Evolutionary conservation across 2,797 vertebrate species (phyloP), one percentile per base, ranked within the genome.

Genomic region (Antennarius maculatus): DNA sequence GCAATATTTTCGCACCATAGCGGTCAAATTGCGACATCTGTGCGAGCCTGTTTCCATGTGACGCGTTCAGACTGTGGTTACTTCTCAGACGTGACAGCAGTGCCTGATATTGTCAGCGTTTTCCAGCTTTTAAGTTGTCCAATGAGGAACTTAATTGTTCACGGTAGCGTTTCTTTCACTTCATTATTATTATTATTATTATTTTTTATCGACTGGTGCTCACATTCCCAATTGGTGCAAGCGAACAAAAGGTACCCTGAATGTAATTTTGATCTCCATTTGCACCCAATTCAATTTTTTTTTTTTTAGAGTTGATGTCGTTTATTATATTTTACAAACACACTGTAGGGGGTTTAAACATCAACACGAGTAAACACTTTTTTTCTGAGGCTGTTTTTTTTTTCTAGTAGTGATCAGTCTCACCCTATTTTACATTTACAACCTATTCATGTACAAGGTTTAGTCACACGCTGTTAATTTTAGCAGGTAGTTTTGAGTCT

Each of bases 11-110:
- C 77, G 62, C 76, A 69, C 66, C 82, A 58, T 75, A 62, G 84
- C 85, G 83, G 85, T 87, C 86, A 90, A 71, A 90, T 84, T 88
- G 84, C 86, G 84, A 90, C 90, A 89, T 87, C 74, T 83, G 78
- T 84, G 70, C 4, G 80, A 77, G 83, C 77, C 61, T 71, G 80
- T 79, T 76, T 86, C 68, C 69, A 78, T 61, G 77, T 87, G 80
- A 82, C 85, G 71, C 69, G 34, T 58, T 64, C 72, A 42, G 72
- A 66, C 52, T 31, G 3, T 59, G 66, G 54, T 71, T 61, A 76
- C 55, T 27, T 4, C 43, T 61, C 67, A 53, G 43, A 64, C 64
- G 65, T 69, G 29, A 53, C 54, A 74, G 51, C 61, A 63, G 51
- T 34, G 17, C 52, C 15, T 3, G 18, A n/a, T 18, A 63, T 46